phyloP scores from a whole-genome alignment of 2,113 vertebrate species.

The Australoheros scitulus region DNA sequence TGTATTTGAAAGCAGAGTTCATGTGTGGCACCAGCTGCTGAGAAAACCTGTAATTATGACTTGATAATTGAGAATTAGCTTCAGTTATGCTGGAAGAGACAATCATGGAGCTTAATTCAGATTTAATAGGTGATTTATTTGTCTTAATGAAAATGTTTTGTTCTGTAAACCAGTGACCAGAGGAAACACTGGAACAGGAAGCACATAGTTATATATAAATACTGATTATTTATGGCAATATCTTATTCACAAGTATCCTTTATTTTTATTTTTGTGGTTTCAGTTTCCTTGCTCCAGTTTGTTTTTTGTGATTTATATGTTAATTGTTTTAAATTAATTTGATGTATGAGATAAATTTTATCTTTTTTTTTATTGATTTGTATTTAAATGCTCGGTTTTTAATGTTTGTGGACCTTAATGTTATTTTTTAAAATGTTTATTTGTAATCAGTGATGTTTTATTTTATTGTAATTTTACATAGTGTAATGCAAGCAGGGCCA shows the following conservation, averaged over 20 bases:
- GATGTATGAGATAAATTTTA: not conserved
- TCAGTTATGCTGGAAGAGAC: not conserved
- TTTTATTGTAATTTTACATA: too few species aligned
- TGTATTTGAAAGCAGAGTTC: not conserved
- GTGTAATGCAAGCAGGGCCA: too few species aligned
- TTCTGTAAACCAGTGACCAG: not conserved
- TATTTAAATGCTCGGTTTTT: not conserved
- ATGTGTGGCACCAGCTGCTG: slow-evolving; percentile 6
- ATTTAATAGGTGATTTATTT: not conserved
- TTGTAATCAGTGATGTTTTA: too few species aligned
- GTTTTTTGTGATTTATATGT: not conserved
- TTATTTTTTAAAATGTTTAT: too few species aligned
- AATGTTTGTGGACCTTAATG: too few species aligned
- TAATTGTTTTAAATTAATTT: not conserved
- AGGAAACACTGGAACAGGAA: not conserved
- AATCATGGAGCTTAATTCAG: not conserved
- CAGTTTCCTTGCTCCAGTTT: not conserved
- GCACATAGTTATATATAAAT: not conserved
- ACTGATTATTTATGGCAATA: not conserved
- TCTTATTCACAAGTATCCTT: not conserved
- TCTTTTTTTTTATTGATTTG: not conserved
- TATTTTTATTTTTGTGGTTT: not conserved
- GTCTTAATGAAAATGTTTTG: not conserved
- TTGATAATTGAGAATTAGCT: not conserved
- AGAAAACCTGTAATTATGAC: not conserved